Evolutionary conservation across 2,113 vertebrate genomes (phyloP).

Genomic region (Chloropsis cyanopogon): DNA sequence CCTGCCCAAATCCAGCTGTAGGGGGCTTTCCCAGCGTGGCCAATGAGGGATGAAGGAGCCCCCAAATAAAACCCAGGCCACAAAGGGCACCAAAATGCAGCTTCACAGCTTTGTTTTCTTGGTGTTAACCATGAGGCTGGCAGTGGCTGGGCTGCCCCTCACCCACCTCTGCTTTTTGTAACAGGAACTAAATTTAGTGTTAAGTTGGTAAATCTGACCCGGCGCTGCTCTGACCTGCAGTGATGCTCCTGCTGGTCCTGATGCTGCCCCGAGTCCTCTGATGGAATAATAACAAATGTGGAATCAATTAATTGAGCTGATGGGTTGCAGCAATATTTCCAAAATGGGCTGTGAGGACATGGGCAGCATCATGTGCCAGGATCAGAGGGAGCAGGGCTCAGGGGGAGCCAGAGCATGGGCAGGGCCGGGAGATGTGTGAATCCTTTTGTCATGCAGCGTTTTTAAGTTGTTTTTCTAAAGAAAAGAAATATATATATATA

Average conservation of each 20-base stretch:
- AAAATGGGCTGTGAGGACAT: not conserved
- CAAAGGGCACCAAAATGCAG: not conserved
- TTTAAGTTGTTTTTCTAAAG: not conserved
- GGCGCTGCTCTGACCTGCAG: not conserved
- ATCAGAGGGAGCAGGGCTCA: not conserved
- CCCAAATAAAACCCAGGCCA: not conserved
- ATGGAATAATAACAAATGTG: not conserved
- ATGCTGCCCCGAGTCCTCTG: accelerated
- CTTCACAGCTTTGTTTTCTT: not conserved
- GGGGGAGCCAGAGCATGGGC: not conserved
- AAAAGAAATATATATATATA: not conserved
- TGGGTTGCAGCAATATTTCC: not conserved
- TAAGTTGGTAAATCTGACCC: not conserved
- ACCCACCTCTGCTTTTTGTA: accelerated
- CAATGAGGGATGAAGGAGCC: accelerated
- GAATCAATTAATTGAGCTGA: not conserved
- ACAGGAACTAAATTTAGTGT: not conserved
- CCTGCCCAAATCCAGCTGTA: accelerated
- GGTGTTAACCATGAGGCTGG: accelerated
- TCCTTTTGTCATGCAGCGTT: not conserved
- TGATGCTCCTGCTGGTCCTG: accelerated
- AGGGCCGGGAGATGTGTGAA: not conserved
- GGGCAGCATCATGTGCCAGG: not conserved
- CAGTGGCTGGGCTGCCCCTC: not conserved
- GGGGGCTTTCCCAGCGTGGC: not conserved